These are phyloP conservation scores for Trissoscelio sp. DNA, from an alignment of 2,888 invertebrate genomes.

Conservation along the genomic window DNA sequence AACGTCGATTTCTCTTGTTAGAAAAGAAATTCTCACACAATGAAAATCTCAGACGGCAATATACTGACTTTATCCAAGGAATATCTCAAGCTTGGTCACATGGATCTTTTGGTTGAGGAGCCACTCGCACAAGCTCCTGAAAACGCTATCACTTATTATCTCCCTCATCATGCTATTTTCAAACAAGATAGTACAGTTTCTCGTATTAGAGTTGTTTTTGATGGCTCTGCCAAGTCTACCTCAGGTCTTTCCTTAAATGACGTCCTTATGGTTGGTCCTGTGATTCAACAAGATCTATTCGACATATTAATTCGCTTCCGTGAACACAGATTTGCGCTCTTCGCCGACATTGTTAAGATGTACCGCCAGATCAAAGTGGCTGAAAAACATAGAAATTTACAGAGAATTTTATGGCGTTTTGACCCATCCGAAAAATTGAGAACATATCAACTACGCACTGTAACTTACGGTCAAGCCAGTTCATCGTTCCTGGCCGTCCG, in stretches of 20 bases:
- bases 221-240: conserved; percentile 51
- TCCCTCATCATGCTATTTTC: conserved; percentile 44
- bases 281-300: conserved; percentile 22
- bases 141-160: neutral
- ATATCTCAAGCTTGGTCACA: conserved; percentile 12
- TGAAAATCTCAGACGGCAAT: neutral
- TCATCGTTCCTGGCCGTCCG: conserved; percentile 72
- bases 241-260: conserved; percentile 37
- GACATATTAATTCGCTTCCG: conserved; percentile 71
- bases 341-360: conserved; percentile 77
- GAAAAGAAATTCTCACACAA: conserved; percentile 16
- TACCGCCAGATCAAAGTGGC: conserved; percentile 67
- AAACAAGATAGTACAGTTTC: conserved; percentile 47
- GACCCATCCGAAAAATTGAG: conserved; percentile 36
- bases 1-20: neutral
- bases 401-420: conserved; percentile 75
- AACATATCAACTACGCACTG: conserved; percentile 61
- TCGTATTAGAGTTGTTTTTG: conserved; percentile 43
- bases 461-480: conserved; percentile 72
- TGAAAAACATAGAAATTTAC: conserved; percentile 68
- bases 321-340: conserved; percentile 68
- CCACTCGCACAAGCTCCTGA: conserved; percentile 15
- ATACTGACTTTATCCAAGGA: conserved; percentile 12
- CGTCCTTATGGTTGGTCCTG: conserved; percentile 16
- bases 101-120: neutral